A percentile compares a stretch with the other conserved stretches of the same genome.
These are phyloP conservation scores for Corydoras sp. DNA, from an alignment of 2,113 vertebrate species.

Conservation along the genomic window DNA sequence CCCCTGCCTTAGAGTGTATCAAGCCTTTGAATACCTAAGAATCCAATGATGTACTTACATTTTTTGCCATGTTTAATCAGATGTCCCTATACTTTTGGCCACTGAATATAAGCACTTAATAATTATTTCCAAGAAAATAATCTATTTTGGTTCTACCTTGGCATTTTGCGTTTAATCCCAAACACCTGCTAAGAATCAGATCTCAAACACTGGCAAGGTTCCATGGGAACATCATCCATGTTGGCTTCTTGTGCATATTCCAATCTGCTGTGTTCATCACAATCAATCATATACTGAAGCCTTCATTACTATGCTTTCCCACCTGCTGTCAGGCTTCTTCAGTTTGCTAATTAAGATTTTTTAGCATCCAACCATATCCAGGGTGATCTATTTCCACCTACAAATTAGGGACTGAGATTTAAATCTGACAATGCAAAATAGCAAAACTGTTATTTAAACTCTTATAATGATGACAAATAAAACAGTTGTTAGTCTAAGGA, in stretches of 20 bases:
- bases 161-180: background rate
- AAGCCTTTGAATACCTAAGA: too few relatives aligned
- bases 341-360: background rate
- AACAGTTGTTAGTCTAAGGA: too few relatives aligned
- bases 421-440: too few relatives aligned
- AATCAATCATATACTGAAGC: background rate
- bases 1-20: too few relatives aligned
- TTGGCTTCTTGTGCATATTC: background rate
- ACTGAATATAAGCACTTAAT: too few relatives aligned
- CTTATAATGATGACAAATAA: too few relatives aligned
- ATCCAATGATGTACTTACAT: too few relatives aligned
- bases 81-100: too few relatives aligned
- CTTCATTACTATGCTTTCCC: background rate
- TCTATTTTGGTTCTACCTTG: background rate
- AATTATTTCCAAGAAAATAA: background rate
- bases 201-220: background rate
- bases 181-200: background rate
- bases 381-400: too few relatives aligned
- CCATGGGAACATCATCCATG: background rate
- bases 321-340: background rate
- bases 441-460: too few relatives aligned
- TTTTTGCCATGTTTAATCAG: too few relatives aligned
- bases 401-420: too few relatives aligned
- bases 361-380: background rate
- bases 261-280: background rate